phyloP scores from a whole-genome alignment of 2,888 invertebrate genomes.

The Nomada fabriciana region DNA sequence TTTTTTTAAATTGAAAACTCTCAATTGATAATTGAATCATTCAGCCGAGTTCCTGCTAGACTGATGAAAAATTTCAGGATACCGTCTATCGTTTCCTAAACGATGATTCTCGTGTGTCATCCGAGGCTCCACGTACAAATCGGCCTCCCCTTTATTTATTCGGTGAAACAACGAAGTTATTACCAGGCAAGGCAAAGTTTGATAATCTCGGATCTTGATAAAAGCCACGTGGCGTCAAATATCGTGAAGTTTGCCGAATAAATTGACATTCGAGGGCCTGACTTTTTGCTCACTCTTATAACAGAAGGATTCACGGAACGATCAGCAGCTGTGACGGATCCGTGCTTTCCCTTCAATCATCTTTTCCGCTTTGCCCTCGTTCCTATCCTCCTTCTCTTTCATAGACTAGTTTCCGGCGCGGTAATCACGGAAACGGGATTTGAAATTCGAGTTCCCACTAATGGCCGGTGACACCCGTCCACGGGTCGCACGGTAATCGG shows the following conservation, averaged over 20 bases:
- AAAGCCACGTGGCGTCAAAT: constrained; percentile 48
- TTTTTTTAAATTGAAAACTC: too few relatives aligned
- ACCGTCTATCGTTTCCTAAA: constrained; percentile 19
- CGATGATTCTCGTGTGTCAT: constrained; percentile 3
- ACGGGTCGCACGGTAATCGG: constrained; percentile 66
- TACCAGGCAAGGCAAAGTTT: constrained; percentile 13
- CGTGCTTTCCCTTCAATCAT: constrained; percentile 37
- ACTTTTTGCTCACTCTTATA: constrained; percentile 28
- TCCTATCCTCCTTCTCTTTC: constrained; percentile 25
- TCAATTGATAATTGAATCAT: too few relatives aligned
- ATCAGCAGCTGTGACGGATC: constrained; percentile 55
- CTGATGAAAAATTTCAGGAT: not conserved
- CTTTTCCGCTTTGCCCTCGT: not conserved
- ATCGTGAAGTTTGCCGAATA: constrained; percentile 38
- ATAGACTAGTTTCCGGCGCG: constrained; percentile 65
- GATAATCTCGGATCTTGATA: constrained; percentile 33
- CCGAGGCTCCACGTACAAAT: constrained; percentile 21
- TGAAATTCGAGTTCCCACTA: constrained; percentile 75
- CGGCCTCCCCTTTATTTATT: constrained; percentile 23
- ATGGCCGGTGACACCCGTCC: constrained; percentile 72
- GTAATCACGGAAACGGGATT: constrained; percentile 74
- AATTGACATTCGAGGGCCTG: constrained; percentile 62
- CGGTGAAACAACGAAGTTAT: constrained; percentile 40
- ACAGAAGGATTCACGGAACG: constrained; percentile 44
- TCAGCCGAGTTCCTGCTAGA: too few relatives aligned